Base-by-base conservation (phyloP, 2,797 vertebrate species). In the Glyptemys insculpta region DNA sequence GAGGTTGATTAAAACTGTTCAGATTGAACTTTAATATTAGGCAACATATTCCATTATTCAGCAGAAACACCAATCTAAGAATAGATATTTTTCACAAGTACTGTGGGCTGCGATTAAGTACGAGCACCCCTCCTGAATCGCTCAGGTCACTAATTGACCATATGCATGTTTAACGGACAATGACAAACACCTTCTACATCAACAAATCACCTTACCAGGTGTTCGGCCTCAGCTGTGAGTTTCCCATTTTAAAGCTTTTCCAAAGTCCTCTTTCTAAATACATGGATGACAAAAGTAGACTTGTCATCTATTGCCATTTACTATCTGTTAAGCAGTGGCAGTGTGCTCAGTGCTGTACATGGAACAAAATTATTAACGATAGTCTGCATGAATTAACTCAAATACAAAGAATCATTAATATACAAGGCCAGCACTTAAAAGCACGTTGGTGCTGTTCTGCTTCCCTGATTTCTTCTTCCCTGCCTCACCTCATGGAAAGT, bases 1-100 rank as follows among this genome's bases (percentile, higher is more conserved):
- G 92, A 96, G 94, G 27, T n/a, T 85, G 84, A 95, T 90, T 91
- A 94, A 90, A 97, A 89, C 68, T 49, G 91, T 91, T 92, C 81
- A 68, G 50, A 3, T 59, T 94, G 54, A 62, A 87, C 31, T 87
- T 54, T 82, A 41, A 81, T 37, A 52, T 4, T 9, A 68, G 59
- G 27, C 41, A 50, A 44, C 49, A 31, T 41, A 31, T 96, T 86
- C 49, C 16, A 47, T 10, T 2, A 6, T 12, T 84, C 34, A 57
- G 18, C 5, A 91, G 81, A 89, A 95, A 93, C 59, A 21, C 3
- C 41, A 81, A 49, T 37, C 1, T 1, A 37, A 87, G 18, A 9
- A 11, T 23, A 79, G 31, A 37, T 16, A 23, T 41, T 82, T 90
- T 93, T 83, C 78, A 86, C 41, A 92, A 23, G 59, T 4, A 57